Base-by-base conservation (phyloP, 2,113 vertebrate species). In the Perca schrenkii region DNA sequence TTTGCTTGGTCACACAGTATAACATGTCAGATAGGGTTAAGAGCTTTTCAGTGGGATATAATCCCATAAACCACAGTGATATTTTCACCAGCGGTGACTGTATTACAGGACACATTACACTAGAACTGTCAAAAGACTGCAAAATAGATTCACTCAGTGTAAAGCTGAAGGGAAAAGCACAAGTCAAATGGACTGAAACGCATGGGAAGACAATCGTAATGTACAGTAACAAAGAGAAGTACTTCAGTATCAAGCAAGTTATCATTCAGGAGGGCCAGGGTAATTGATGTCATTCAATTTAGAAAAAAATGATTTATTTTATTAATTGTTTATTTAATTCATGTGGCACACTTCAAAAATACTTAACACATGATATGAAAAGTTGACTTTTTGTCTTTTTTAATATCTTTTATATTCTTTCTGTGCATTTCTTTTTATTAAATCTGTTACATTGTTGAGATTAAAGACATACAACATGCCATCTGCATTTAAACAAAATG, bases 151-250 rank as follows among this genome's bases (percentile, higher is more conserved):
- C 77, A 13, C 65, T 96, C 15, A 65, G 15, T 21, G 40, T 95
- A 0, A 93, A 94, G 84, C 73, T 93, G 15, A 95, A 94, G 50
- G 94, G 94, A 11, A 93, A 94, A 73, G 91, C 93, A 0, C 8
- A 89, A 2, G 91, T 93, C 4, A 13, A 2, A 56, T 95, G 91
- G 93, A 67, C 36, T 1, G 90, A 94, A 53, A 1, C 2, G 4
- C 1, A 87, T 8, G 83, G 88, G 3, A 36, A 58, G 28, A 54
- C 0, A 0, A 3, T 16, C 0, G 4, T 74, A 11, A 60, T 28
- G 0, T 93, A 93, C 73, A 1, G 65, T 1, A 79, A 77, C 34
- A 91, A 94, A 25, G 82, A 93, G 17, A 94, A 92, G 47, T 93
- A 82, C 77, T 95, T 93, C 63, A 94, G 85, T 8, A 63, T 92